Conservation (phyloP, 2,888 invertebrate genomes). For the Athalia circularis region DNA sequence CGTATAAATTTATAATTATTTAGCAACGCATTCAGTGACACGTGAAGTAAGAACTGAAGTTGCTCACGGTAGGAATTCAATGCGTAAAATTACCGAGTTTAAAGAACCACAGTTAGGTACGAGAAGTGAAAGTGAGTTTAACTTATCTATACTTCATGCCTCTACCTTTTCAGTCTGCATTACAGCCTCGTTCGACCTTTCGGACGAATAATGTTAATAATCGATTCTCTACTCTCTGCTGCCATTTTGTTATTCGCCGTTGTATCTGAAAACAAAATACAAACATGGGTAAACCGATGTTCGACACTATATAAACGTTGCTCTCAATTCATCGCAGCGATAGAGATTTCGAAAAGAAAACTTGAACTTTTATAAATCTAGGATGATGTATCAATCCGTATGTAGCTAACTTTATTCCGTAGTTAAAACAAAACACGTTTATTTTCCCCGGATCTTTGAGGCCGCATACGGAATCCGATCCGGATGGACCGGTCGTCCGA, state of each 20-base stretch:
- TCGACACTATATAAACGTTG: too few relatives aligned
- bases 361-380: background rate
- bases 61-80: background rate
- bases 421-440: background rate
- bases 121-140: slow-evolving; percentile 35
- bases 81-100: slow-evolving; percentile 27
- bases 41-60: slow-evolving; percentile 24
- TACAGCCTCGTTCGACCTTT: slow-evolving; percentile 26
- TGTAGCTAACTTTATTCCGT: background rate
- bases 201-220: slow-evolving; percentile 27
- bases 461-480: slow-evolving; percentile 17
- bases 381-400: too few relatives aligned
- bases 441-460: background rate
- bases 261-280: background rate
- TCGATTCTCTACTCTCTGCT: background rate
- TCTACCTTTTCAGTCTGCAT: background rate
- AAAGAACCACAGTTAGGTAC: background rate
- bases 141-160: background rate
- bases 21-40: slow-evolving; percentile 3
- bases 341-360: background rate
- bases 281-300: background rate
- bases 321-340: too few relatives aligned
- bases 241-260: background rate
- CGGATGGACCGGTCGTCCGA: slow-evolving; percentile 17
- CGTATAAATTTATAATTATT: background rate